These are phyloP conservation scores for Drosophila funebris DNA, from an alignment of 1,140 invertebrate genomes.

Conservation along the genomic window DNA sequence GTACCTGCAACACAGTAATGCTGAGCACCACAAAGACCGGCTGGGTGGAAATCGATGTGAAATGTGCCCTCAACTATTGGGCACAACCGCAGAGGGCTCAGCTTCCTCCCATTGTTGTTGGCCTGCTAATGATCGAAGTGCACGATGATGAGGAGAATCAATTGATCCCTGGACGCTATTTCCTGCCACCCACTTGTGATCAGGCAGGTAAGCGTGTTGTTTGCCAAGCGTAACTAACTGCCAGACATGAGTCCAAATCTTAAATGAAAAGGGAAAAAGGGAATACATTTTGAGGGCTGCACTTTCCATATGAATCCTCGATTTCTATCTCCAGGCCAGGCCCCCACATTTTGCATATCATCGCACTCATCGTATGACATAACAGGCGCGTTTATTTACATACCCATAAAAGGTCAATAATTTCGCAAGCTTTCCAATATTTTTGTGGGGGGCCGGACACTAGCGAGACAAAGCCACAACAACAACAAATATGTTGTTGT, in stretches of 20 bases:
- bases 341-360: neutral
- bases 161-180: conserved; percentile 71
- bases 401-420: conserved; percentile 56
- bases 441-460: conserved; percentile 54
- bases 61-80: conserved; percentile 77
- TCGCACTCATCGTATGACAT: conserved; percentile 19
- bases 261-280: neutral
- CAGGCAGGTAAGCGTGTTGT: conserved; percentile 84
- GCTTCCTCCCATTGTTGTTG: conserved; percentile 51
- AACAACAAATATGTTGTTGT: neutral
- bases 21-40: conserved; percentile 66
- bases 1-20: conserved; percentile 80
- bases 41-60: conserved; percentile 82
- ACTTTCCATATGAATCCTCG: neutral
- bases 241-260: conserved; percentile 11
- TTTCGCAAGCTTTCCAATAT: conserved; percentile 3
- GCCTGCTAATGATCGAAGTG: conserved; percentile 75
- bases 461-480: conserved; percentile 21
- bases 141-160: conserved; percentile 81
- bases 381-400: conserved; percentile 41
- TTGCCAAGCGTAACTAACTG: conserved; percentile 76
- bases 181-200: conserved; percentile 77
- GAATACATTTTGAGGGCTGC: neutral
- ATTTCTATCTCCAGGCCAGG: conserved; percentile 30
- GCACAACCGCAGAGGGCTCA: conserved; percentile 50